Conservation (phyloP, 2,113 vertebrate species). For the Phodopus roborovskii region DNA sequence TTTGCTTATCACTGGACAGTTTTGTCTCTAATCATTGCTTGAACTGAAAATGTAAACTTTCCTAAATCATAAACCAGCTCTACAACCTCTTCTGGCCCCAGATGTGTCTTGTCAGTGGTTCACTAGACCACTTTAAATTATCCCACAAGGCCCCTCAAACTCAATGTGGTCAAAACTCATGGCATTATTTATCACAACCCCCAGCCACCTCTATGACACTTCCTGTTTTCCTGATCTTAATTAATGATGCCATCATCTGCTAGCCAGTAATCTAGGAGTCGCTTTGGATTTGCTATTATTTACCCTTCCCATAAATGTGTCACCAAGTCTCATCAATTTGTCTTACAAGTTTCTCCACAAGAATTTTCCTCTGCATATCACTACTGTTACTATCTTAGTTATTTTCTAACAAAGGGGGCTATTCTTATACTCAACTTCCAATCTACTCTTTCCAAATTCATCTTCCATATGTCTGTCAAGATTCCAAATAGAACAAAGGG, state of each 20-base stretch:
- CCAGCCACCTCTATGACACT: not conserved
- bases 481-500: not conserved
- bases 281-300: constrained; percentile 7
- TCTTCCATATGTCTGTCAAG: not conserved
- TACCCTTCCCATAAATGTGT: constrained; percentile 1
- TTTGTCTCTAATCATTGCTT: constrained; percentile 26
- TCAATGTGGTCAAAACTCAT: not conserved
- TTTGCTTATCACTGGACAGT: not conserved
- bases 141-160: not conserved
- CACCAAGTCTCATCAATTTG: not conserved
- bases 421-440: not conserved
- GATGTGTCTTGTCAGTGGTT: constrained; percentile 18
- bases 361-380: not conserved
- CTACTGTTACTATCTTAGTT: not conserved
- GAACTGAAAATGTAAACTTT: constrained; percentile 10
- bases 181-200: not conserved
- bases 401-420: not conserved
- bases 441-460: not conserved
- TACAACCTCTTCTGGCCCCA: not conserved
- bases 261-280: not conserved
- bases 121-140: not conserved
- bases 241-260: not conserved
- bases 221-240: constrained; percentile 8
- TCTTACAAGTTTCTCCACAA: not conserved
- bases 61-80: constrained; percentile 20